Evolutionary conservation across 2,113 vertebrate species (phyloP).

Genomic region (Conger conger): DNA sequence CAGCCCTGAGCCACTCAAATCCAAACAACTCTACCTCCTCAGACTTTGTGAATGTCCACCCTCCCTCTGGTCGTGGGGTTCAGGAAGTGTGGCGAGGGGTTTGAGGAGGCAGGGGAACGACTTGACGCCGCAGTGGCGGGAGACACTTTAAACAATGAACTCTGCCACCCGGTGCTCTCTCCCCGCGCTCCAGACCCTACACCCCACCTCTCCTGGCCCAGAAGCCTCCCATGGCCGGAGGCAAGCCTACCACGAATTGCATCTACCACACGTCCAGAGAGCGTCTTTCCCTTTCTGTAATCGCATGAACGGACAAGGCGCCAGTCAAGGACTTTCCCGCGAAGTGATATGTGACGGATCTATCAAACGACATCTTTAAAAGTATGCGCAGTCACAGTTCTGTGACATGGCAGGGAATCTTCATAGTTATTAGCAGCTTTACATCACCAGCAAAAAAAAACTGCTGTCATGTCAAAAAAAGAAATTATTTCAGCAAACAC

Average conservation of each 20-base stretch:
- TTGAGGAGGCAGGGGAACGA: conserved; percentile 42
- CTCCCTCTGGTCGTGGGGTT: conserved; percentile 34
- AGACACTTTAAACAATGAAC: conserved; percentile 78
- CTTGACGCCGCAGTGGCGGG: conserved; percentile 54
- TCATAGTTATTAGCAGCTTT: not conserved
- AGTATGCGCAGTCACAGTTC: not conserved
- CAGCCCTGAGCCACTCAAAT: too few species aligned
- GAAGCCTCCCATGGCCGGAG: conserved; percentile 42
- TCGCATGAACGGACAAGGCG: conserved; percentile 45
- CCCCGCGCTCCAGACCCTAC: conserved; percentile 55
- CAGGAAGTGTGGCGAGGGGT: not conserved
- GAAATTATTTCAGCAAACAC: conserved; percentile 39
- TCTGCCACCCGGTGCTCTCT: conserved; percentile 69
- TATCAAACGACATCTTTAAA: not conserved
- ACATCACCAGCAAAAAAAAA: not conserved
- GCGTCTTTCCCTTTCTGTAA: conserved; percentile 48
- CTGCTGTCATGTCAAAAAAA: conserved; percentile 54
- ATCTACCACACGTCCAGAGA: conserved; percentile 20
- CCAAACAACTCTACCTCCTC: too few species aligned
- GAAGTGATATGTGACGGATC: conserved; percentile 14
- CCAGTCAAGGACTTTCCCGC: conserved; percentile 27
- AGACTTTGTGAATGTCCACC: too few species aligned
- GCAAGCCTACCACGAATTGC: conserved; percentile 45
- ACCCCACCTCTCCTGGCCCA: conserved; percentile 48
- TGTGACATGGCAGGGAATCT: not conserved